These are phyloP conservation scores for Nemotelus pantherinus DNA, from an alignment of 2,888 invertebrate species.

Conservation along the genomic window DNA sequence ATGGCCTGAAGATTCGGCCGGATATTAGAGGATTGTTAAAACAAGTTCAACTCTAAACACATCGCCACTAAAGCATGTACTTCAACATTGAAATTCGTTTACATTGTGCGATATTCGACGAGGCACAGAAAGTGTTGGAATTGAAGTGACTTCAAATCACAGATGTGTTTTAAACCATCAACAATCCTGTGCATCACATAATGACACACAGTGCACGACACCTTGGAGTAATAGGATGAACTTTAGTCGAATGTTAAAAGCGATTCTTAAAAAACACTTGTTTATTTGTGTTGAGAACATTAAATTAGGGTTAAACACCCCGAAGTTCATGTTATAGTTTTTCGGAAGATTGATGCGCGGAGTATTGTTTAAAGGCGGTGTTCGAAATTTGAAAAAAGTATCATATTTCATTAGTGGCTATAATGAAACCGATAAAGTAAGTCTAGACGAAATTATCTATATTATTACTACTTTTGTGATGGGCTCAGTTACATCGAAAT, in stretches of 20 bases:
- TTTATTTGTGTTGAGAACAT: slow-evolving; percentile 30
- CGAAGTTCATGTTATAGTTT: slow-evolving; percentile 3
- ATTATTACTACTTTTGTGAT: too few relatives aligned
- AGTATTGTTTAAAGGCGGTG: neutral
- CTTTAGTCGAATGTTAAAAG: neutral
- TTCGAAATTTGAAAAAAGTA: slow-evolving; percentile 20
- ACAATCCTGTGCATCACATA: neutral
- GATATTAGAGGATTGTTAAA: slow-evolving; percentile 31
- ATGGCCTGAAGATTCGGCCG: slow-evolving; percentile 32
- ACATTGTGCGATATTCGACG: neutral
- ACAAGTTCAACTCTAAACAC: slow-evolving; percentile 21
- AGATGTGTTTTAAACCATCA: slow-evolving; percentile 35
- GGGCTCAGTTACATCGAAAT: too few relatives aligned
- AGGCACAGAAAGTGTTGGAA: too few relatives aligned
- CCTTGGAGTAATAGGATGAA: slow-evolving; percentile 22
- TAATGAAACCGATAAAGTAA: slow-evolving; percentile 15
- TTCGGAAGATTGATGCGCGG: slow-evolving; percentile 12
- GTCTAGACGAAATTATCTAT: slow-evolving; percentile 29
- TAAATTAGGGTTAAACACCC: slow-evolving; percentile 24
- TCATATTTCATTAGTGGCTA: slow-evolving; percentile 15
- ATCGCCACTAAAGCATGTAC: slow-evolving; percentile 19
- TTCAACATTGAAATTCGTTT: slow-evolving; percentile 32
- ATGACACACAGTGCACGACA: slow-evolving; percentile 7
- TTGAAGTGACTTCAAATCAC: neutral
- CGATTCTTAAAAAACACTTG: slow-evolving; percentile 38